Percentiles rank a stretch among this genome's conserved stretches.
Evolutionary conservation across 1,140 invertebrate species (phyloP).

Genomic region (Bombyx mandarina): DNA sequence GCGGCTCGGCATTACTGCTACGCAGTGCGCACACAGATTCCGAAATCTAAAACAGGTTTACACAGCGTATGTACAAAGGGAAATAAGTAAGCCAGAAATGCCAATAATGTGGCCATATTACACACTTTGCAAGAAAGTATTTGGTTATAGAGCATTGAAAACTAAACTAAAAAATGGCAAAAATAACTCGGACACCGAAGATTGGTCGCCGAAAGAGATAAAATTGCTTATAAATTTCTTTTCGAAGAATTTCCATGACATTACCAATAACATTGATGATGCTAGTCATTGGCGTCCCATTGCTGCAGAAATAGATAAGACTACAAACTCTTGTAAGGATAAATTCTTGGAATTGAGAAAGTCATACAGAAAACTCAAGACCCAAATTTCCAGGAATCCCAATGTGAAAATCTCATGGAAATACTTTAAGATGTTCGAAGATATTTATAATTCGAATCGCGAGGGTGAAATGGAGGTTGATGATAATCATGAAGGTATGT

Average conservation of each 20-base stretch:
- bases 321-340: slow-evolving; percentile 29
- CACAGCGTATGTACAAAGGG: slow-evolving; percentile 45
- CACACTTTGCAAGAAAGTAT: slow-evolving; percentile 56
- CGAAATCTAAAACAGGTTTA: slow-evolving; percentile 58
- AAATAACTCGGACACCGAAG: slow-evolving; percentile 36
- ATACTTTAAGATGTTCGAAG: slow-evolving; percentile 50
- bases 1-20: slow-evolving; percentile 37
- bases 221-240: slow-evolving; percentile 45
- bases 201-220: slow-evolving; percentile 53
- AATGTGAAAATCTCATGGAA: slow-evolving; percentile 54
- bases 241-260: slow-evolving; percentile 26
- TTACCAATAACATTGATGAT: slow-evolving; percentile 29
- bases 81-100: slow-evolving; percentile 53
- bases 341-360: slow-evolving; percentile 57
- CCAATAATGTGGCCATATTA: slow-evolving; percentile 62
- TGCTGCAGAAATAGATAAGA: slow-evolving; percentile 29
- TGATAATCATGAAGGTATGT: slow-evolving; percentile 25
- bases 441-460: slow-evolving; percentile 29
- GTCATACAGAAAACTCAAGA: slow-evolving; percentile 52
- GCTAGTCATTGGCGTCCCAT: slow-evolving; percentile 28
- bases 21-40: slow-evolving; percentile 52
- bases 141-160: slow-evolving; percentile 54
- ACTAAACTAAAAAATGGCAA: slow-evolving; percentile 44
- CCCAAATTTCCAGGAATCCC: slow-evolving; percentile 43
- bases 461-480: slow-evolving; percentile 10